Percentiles rank a stretch among this genome's conserved stretches.
phyloP scores from a whole-genome alignment of 2,888 invertebrate species.

The Pseudococcus viburni region DNA sequence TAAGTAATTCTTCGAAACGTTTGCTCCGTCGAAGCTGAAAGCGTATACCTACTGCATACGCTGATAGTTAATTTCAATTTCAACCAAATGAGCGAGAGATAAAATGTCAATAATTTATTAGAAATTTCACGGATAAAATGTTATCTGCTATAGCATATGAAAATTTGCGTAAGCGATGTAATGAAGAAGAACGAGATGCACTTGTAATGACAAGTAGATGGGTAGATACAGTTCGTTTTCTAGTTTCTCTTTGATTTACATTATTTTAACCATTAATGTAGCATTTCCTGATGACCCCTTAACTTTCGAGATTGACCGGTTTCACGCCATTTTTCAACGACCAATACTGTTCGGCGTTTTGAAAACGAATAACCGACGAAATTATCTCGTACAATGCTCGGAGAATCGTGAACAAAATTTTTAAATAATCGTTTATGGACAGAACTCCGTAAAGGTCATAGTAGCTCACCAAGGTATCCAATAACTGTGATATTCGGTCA shows the following conservation, averaged over 20 bases:
- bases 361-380: not conserved
- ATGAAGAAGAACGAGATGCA: constrained; percentile 43
- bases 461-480: not conserved
- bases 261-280: constrained; percentile 40
- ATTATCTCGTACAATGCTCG: not conserved
- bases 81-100: not conserved
- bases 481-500: constrained; percentile 10
- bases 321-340: constrained; percentile 37
- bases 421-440: not conserved
- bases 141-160: constrained; percentile 6
- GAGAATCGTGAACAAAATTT: not conserved
- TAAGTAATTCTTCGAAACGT: not conserved
- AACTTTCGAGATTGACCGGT: constrained; percentile 49
- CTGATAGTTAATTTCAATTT: constrained; percentile 1
- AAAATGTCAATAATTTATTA: constrained; percentile 50
- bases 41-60: not conserved
- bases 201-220: constrained; percentile 36
- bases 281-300: constrained; percentile 56
- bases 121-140: constrained; percentile 36
- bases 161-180: constrained; percentile 24
- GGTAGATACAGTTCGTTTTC: constrained; percentile 33
- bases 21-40: not conserved
- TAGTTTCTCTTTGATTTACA: constrained; percentile 51
- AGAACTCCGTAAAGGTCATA: not conserved
- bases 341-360: not conserved